phyloP scores from a whole-genome alignment of 2,888 invertebrate species.

The Nyleta sp. region DNA sequence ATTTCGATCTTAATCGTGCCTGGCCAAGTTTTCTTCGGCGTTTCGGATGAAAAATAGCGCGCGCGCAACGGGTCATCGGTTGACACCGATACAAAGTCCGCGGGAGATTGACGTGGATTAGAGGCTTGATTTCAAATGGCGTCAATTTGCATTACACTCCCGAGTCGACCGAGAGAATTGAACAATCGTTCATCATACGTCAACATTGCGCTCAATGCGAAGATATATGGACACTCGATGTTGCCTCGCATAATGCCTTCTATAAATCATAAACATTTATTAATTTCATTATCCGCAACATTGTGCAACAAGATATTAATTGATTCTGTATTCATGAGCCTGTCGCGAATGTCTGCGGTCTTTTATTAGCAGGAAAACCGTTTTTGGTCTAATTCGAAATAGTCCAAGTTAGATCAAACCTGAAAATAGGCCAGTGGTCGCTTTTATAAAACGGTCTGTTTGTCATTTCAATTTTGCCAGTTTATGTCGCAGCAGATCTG shows the following conservation, averaged over 20 bases:
- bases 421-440: too few relatives aligned
- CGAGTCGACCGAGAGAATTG: slow-evolving; percentile 31
- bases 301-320: slow-evolving; percentile 28
- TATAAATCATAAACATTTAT: slow-evolving; percentile 54
- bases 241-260: slow-evolving; percentile 43
- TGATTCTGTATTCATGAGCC: slow-evolving; percentile 19
- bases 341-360: neutral
- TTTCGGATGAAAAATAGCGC: slow-evolving; percentile 18
- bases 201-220: slow-evolving; percentile 40
- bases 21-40: too few relatives aligned
- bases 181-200: slow-evolving; percentile 57
- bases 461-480: too few relatives aligned
- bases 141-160: slow-evolving; percentile 55
- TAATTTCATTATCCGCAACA: slow-evolving; percentile 43
- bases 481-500: too few relatives aligned
- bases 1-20: too few relatives aligned
- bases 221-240: slow-evolving; percentile 44
- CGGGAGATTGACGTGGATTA: slow-evolving; percentile 38
- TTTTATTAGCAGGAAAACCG: too few relatives aligned
- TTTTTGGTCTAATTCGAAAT: too few relatives aligned
- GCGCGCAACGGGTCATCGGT: neutral
- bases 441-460: too few relatives aligned
- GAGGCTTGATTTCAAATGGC: slow-evolving; percentile 51
- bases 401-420: too few relatives aligned
- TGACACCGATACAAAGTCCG: slow-evolving; percentile 38